Base-by-base conservation (phyloP, 2,113 vertebrate genomes). In the Cephalopholis sonnerati region DNA sequence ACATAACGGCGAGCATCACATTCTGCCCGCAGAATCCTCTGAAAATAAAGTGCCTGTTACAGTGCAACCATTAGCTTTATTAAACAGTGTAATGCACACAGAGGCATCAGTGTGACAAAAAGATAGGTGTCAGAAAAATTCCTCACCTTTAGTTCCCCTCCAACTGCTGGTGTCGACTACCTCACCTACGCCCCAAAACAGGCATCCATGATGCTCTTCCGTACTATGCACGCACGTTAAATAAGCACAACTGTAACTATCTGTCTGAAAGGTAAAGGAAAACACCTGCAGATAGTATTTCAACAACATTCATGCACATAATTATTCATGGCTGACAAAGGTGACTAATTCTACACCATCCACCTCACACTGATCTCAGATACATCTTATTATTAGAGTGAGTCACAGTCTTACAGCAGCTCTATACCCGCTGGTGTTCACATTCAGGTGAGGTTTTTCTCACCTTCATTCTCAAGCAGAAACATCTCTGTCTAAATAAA, bases 391-490 rank as follows among this genome's bases (percentile, higher is more conserved):
- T 64, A 24, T 39, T 25, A 64, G 8, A 29, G 70, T 65, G 74
- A 59, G 55, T 68, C 73, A 74, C 46, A 16, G 50, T 69, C 77
- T 73, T 5, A 41, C 61, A 64, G 36, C 59, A 54, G 41, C n/a
- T 22, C 50, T 18, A 7, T 5, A 39, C 67, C 29, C 62, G 16
- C 11, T 27, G 64, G 22, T 27, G 55, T 32, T 46, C 39, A n/a
- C 64, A 20, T n/a, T 61, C 25, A 59, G 39, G 18, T 36, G 32
- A 36, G 32, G 32, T 36, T 36, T 36, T 36, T 36, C 32, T 36
- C 32, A 36, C 32, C 32, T 36, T 36, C 32, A 36, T 36, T 36
- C 32, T 36, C 7, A 36, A 36, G 32, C 32, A 36, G 7, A 36
- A 36, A 36, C 32, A 36, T 36, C 32, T 7, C 32, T 36, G 32